These are phyloP conservation scores for Aphidius colemani DNA, from an alignment of 2,888 invertebrate genomes.

Conservation along the genomic window DNA sequence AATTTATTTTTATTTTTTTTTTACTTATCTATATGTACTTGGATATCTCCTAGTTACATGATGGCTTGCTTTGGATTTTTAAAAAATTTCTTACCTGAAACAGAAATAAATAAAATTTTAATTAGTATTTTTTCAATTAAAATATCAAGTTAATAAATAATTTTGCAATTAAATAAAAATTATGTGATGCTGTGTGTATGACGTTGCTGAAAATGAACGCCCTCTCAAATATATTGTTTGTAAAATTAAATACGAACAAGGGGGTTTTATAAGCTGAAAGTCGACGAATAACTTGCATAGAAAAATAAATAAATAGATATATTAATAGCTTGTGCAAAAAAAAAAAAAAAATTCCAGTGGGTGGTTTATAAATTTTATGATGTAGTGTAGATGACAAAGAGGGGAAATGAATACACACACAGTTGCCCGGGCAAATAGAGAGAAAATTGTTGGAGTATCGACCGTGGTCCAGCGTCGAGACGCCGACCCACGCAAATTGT, in stretches of 20 bases:
- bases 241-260: too few species aligned
- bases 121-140: background rate
- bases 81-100: slow-evolving; percentile 29
- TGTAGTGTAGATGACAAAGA: slow-evolving; percentile 16
- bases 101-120: slow-evolving; percentile 15
- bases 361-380: slow-evolving; percentile 14
- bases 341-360: slow-evolving; percentile 21
- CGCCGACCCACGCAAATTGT: slow-evolving; percentile 52
- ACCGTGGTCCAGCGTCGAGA: slow-evolving; percentile 51
- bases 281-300: background rate
- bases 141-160: background rate
- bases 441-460: slow-evolving; percentile 43
- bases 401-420: slow-evolving; percentile 33
- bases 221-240: background rate
- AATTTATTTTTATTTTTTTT: slow-evolving; percentile 4
- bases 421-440: slow-evolving; percentile 51
- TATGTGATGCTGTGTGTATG: background rate
- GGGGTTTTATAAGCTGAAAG: too few species aligned
- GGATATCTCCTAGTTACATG: background rate
- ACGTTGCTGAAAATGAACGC: background rate
- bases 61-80: background rate
- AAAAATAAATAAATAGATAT: background rate
- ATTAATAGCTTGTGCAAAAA: background rate
- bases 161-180: background rate
- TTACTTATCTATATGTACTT: slow-evolving; percentile 4